Percentiles rank a stretch among this genome's conserved stretches.
Evolutionary conservation across 2,888 invertebrate genomes (phyloP).

Genomic region (Acleris holmiana): DNA sequence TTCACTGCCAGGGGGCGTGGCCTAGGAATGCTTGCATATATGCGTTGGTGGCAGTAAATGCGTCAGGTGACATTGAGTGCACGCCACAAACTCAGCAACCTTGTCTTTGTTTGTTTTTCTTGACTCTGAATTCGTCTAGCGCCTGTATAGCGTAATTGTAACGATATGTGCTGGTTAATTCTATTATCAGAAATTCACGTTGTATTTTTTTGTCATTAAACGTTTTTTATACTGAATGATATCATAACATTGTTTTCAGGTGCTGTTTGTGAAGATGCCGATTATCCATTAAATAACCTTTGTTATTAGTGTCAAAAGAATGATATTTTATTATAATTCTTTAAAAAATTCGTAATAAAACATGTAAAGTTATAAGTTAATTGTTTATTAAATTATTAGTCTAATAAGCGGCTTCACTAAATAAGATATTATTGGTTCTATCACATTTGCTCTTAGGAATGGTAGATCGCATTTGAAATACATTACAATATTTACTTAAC

Average conservation of each 20-base stretch:
- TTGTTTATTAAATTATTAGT: conserved; percentile 1
- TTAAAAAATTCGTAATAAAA: background rate
- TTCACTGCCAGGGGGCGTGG: too few relatives aligned
- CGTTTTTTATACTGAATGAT: too few relatives aligned
- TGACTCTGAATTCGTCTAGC: too few relatives aligned
- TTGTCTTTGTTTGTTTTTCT: too few relatives aligned
- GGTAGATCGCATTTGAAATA: background rate
- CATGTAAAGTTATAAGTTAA: background rate
- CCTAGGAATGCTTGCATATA: too few relatives aligned
- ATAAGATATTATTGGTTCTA: conserved; percentile 11
- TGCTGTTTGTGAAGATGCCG: conserved; percentile 77
- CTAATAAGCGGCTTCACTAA: conserved; percentile 5
- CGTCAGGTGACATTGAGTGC: too few relatives aligned
- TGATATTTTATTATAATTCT: conserved; percentile 9
- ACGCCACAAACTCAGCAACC: too few relatives aligned
- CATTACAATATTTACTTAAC: background rate
- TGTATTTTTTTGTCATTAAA: too few relatives aligned
- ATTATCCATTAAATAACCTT: conserved; percentile 57
- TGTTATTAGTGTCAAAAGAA: background rate
- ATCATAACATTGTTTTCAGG: conserved; percentile 58
- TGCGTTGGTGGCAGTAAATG: too few relatives aligned
- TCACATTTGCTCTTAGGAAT: conserved; percentile 22
- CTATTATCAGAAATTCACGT: too few relatives aligned
- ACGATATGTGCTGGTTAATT: too few relatives aligned
- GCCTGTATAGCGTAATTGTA: too few relatives aligned